These are phyloP conservation scores for Drosophila kurseongensis DNA, from an alignment of 1,140 invertebrate genomes.

Conservation along the genomic window DNA sequence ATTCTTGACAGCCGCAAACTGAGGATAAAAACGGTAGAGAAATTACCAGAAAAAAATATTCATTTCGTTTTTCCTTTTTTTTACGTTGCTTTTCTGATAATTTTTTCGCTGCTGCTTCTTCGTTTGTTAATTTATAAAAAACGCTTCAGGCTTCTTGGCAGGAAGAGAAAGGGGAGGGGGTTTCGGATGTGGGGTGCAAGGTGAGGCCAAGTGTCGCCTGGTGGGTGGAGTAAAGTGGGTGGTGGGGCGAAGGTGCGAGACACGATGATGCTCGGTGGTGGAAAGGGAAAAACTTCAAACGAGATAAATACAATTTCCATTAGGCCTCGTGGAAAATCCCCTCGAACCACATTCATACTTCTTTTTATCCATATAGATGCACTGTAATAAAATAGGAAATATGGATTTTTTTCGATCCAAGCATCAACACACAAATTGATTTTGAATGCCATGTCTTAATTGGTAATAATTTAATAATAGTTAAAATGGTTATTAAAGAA, in stretches of 20 bases:
- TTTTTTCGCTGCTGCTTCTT: constrained; percentile 61
- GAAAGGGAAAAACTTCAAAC: constrained; percentile 74
- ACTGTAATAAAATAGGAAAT: not conserved
- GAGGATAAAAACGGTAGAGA: constrained; percentile 28
- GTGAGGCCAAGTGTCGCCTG: constrained; percentile 73
- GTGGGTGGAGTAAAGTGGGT: constrained; percentile 6
- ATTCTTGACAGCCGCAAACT: constrained; percentile 43
- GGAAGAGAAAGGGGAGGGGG: not conserved
- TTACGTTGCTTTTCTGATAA: constrained; percentile 61
- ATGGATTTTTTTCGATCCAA: not conserved
- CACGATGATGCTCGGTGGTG: constrained; percentile 42
- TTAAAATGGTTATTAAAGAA: too few species aligned
- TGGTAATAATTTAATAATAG: too few species aligned
- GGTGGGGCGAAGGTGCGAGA: constrained; percentile 25
- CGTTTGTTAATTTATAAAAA: constrained; percentile 82
- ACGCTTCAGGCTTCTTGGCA: constrained; percentile 62
- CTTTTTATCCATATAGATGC: constrained; percentile 35
- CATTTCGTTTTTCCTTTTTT: constrained; percentile 56
- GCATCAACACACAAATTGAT: too few species aligned
- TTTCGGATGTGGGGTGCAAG: constrained; percentile 36
- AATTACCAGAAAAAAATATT: constrained; percentile 72
- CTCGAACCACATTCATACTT: constrained; percentile 79
- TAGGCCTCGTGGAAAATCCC: constrained; percentile 74
- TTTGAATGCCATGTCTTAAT: too few species aligned
- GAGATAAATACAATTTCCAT: constrained; percentile 83